Base-by-base conservation (phyloP, 2,888 invertebrate genomes). In the Zonitis immaculata region DNA sequence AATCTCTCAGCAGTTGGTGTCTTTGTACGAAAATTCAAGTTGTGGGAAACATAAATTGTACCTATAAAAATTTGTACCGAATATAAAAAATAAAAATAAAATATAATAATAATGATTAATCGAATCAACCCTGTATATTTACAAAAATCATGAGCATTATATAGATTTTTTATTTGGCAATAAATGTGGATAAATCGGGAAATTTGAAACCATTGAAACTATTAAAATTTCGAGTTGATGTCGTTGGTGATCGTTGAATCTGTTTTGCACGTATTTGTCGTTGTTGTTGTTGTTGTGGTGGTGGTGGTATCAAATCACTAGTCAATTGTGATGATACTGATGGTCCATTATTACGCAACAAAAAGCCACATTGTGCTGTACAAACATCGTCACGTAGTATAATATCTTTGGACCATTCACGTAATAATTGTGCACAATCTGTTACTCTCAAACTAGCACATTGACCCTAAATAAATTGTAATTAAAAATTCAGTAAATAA, bases 371-470 rank as follows among this genome's bases (percentile, higher is more conserved):
- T 76, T 95, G 94, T 3, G 92, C 90, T 14, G 90, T 87, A 76
- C 95, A 95, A 11, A 94, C 91, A 71, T 91, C 91, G 70, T 95
- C 95, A 2, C 87, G 81, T 18, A 89, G 74, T 39, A 94, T 87
- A 0, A 88, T 87, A 26, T 92, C 91, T 50, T 87, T 83, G 48
- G 90, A 86, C 81, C 91, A 91, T 74, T 92, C 91, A 55, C 89
- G 83, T 47, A 89, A 79, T 27, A 94, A 79, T 66, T 90, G 89
- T 12, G 85, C 84, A 75, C 94, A 94, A 77, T 93, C 92, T 1
- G 91, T 91, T 56, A 94, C 88, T 63, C 91, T 84, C 7, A 94
- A 78, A 0, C 93, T 93, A 2, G 92, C 91, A 68, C 94, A 94
- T 72, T 91, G 90, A 0, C 90, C 87, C 93, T 94, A 78, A 25